Percentiles rank a stretch among this genome's conserved stretches.
Evolutionary conservation across 2,797 vertebrate species (phyloP).

Genomic region (Poliocrania exsul): DNA sequence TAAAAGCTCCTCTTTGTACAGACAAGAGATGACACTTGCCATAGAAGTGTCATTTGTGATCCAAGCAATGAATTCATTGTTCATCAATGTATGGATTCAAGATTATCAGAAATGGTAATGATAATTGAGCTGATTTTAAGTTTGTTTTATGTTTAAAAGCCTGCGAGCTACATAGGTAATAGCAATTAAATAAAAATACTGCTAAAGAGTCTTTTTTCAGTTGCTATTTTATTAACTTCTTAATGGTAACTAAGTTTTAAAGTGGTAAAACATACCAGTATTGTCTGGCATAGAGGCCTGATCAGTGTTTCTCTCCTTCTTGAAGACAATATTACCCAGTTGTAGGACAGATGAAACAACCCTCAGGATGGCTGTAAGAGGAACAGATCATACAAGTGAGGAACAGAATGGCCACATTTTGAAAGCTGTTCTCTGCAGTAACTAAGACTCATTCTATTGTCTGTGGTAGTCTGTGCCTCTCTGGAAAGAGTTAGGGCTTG

Average conservation of each 20-base stretch:
- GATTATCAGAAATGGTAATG: neutral
- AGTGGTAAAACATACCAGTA: slow-evolving; percentile 82
- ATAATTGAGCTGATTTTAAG: neutral
- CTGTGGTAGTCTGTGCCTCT: neutral
- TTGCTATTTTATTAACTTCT: neutral
- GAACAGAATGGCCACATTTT: neutral
- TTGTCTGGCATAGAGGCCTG: slow-evolving; percentile 98
- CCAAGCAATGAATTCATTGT: neutral
- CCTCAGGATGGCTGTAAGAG: slow-evolving; percentile 86
- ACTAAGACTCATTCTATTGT: neutral
- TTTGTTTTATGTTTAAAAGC: neutral
- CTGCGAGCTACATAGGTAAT: neutral
- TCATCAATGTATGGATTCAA: neutral
- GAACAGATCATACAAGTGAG: neutral
- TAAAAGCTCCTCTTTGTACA: neutral
- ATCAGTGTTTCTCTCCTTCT: slow-evolving; percentile 96
- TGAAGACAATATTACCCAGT: slow-evolving; percentile 95
- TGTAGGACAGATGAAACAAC: slow-evolving; percentile 94
- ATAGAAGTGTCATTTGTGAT: neutral
- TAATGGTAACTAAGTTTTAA: neutral
- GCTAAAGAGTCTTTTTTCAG: neutral
- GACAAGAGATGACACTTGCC: neutral
- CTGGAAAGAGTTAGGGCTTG: neutral
- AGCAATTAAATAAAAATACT: neutral
- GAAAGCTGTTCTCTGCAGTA: neutral